phyloP scores from a whole-genome alignment of 2,113 vertebrate species.

The Patagioenas fasciata region DNA sequence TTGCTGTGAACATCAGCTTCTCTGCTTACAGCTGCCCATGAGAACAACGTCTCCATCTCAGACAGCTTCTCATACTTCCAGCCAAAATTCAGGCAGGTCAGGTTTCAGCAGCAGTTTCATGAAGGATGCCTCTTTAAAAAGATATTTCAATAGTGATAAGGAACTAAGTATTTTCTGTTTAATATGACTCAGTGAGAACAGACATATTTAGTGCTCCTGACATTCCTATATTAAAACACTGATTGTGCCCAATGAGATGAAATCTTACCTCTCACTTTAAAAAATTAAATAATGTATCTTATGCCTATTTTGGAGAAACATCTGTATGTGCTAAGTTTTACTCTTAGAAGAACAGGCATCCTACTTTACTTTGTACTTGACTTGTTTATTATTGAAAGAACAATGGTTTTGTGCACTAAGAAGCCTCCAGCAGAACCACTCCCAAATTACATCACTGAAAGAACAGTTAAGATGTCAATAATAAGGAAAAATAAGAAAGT shows the following conservation, averaged over 20 bases:
- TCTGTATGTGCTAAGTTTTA: not conserved
- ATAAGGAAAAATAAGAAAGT: not conserved
- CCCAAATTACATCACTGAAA: not conserved
- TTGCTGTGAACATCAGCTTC: not conserved
- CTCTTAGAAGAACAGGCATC: not conserved
- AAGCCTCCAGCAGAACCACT: conserved; percentile 1
- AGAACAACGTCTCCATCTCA: not conserved
- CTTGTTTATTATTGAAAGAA: not conserved
- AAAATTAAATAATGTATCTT: not conserved
- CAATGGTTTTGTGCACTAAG: not conserved
- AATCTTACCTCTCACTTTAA: not conserved
- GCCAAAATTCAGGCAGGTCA: not conserved
- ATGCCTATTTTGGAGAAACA: not conserved
- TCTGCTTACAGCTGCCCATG: not conserved
- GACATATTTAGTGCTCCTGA: not conserved
- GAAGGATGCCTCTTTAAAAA: not conserved
- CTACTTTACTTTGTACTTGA: not conserved
- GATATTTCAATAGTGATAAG: not conserved
- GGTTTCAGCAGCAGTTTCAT: not conserved
- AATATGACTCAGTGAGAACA: not conserved
- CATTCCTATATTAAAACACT: not conserved
- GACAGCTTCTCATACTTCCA: not conserved
- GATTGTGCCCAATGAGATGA: not conserved
- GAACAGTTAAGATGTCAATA: not conserved
- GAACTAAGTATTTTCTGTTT: not conserved